These are phyloP conservation scores for Timema cristinae DNA, from an alignment of 2,888 invertebrate genomes.

Conservation along the genomic window DNA sequence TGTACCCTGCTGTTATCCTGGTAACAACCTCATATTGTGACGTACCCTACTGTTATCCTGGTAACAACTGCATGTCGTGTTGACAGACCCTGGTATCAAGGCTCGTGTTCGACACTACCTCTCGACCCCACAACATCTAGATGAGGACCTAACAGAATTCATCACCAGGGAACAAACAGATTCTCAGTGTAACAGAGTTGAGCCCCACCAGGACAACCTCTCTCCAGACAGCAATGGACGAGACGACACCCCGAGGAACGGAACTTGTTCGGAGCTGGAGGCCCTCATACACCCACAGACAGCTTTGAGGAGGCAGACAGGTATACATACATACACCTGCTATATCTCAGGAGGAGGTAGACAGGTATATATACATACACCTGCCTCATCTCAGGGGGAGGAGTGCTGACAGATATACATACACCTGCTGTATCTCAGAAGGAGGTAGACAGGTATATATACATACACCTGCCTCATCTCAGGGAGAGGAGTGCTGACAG, in stretches of 20 bases:
- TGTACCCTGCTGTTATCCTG: not conserved
- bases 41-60: not conserved
- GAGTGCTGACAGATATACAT: too few relatives aligned
- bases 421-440: too few relatives aligned
- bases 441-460: too few relatives aligned
- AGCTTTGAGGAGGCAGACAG: slow-evolving; percentile 48
- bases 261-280: slow-evolving; percentile 46
- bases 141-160: slow-evolving; percentile 27
- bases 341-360: too few relatives aligned
- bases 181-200: slow-evolving; percentile 14
- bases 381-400: too few relatives aligned
- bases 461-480: too few relatives aligned
- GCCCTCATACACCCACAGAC: slow-evolving; percentile 43
- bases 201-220: not conserved
- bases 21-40: slow-evolving; percentile 15
- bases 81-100: slow-evolving; percentile 80
- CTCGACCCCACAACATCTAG: slow-evolving; percentile 36
- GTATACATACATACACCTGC: not conserved
- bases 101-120: slow-evolving; percentile 49
- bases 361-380: too few relatives aligned
- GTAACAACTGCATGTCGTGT: not conserved
- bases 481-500: too few relatives aligned
- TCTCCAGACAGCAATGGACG: slow-evolving; percentile 19
- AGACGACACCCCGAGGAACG: slow-evolving; percentile 54
- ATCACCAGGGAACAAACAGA: slow-evolving; percentile 22